A percentile compares a stretch with the other conserved stretches of the same genome.
Conservation (phyloP, 2,113 vertebrate species). For the Mus pahari region DNA sequence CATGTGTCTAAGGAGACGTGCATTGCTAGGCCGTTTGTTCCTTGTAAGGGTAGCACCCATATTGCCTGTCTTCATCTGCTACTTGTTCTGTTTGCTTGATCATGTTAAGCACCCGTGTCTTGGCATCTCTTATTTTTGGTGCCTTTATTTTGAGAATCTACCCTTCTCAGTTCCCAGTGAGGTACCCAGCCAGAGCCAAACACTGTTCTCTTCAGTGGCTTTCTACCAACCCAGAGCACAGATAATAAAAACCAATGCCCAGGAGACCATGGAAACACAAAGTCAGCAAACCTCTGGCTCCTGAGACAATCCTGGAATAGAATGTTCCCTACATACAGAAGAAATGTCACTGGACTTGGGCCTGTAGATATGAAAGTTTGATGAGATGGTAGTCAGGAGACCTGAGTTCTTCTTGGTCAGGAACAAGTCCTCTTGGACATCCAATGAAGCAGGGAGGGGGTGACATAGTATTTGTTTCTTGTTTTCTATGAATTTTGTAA, state of each 20-base stretch:
- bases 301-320: neutral
- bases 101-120: neutral
- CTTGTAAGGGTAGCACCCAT: neutral
- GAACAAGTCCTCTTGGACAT: neutral
- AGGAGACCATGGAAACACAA: neutral
- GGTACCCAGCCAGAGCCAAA: neutral
- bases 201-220: neutral
- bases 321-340: neutral
- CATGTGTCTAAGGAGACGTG: neutral
- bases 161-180: neutral
- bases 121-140: neutral
- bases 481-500: neutral
- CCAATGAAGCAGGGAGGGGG: neutral
- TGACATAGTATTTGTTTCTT: neutral
- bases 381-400: neutral
- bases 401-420: neutral
- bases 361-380: neutral
- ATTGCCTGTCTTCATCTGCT: no score
- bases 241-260: neutral
- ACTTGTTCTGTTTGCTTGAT: neutral
- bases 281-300: neutral
- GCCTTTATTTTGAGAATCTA: neutral
- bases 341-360: neutral
- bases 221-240: neutral
- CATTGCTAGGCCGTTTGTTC: neutral